These are phyloP conservation scores for Spea hammondii DNA, from an alignment of 2,797 vertebrate genomes.

Conservation along the genomic window DNA sequence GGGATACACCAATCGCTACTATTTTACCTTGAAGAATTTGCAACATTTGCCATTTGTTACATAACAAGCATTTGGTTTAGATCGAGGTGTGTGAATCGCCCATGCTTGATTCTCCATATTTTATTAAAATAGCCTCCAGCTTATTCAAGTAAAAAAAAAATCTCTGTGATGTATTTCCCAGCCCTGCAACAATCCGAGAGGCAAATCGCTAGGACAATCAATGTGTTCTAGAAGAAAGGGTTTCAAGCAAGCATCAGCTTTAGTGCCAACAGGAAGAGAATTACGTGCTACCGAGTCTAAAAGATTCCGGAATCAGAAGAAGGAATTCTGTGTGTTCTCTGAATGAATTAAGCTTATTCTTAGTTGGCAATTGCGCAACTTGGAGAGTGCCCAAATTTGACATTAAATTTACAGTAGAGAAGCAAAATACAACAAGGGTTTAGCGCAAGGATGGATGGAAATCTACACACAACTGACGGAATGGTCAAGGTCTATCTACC, in stretches of 20 bases:
- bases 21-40: too few relatives aligned
- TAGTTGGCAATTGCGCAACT: neutral
- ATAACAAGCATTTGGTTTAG: too few relatives aligned
- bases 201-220: conserved; percentile 6
- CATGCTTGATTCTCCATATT: too few relatives aligned
- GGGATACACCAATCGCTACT: too few relatives aligned
- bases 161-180: neutral
- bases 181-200: neutral
- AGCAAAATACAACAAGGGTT: neutral
- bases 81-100: too few relatives aligned
- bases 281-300: neutral
- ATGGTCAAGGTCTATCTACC: too few relatives aligned
- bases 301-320: neutral
- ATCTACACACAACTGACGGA: too few relatives aligned
- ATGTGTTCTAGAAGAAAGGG: neutral
- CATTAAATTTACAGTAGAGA: neutral
- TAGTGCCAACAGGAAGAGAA: conserved; percentile 1
- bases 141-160: too few relatives aligned
- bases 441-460: too few relatives aligned
- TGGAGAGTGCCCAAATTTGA: neutral
- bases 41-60: too few relatives aligned
- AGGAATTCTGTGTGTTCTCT: conserved; percentile 11
- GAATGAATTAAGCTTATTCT: neutral
- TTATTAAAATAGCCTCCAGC: too few relatives aligned
- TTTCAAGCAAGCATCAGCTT: conserved; percentile 4